These are phyloP conservation scores for Philereme vetulata DNA, from an alignment of 2,888 invertebrate species.

Conservation along the genomic window DNA sequence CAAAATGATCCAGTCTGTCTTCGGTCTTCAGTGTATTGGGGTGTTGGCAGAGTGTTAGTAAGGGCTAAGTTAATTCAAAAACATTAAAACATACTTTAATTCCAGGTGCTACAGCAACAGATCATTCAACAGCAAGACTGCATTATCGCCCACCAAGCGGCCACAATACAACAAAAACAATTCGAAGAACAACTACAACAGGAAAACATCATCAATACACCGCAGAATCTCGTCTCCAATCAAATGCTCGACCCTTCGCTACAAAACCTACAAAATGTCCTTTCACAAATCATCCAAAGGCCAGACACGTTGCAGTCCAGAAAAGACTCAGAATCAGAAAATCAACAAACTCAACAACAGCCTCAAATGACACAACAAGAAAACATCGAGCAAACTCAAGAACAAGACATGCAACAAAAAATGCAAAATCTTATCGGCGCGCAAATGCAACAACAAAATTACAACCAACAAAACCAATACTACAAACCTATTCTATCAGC, in stretches of 20 bases:
- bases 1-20: no score
- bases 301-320: conserved; percentile 71
- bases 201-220: conserved; percentile 64
- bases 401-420: conserved; percentile 51
- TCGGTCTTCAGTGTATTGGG: no score
- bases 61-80: background rate
- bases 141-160: conserved; percentile 76
- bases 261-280: conserved; percentile 76
- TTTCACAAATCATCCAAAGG: conserved; percentile 76
- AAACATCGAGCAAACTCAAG: conserved; percentile 25
- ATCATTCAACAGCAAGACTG: conserved; percentile 79
- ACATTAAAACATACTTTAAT: background rate
- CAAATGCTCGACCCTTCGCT: conserved; percentile 79
- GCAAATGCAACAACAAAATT: conserved; percentile 65
- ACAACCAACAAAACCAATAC: conserved; percentile 64
- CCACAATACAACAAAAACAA: conserved; percentile 77
- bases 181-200: conserved; percentile 70
- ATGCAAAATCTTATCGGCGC: conserved; percentile 64
- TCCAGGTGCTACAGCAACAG: conserved; percentile 76
- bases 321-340: conserved; percentile 73
- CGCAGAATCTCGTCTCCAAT: conserved; percentile 67
- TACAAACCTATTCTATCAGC: conserved; percentile 61
- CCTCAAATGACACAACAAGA: conserved; percentile 46
- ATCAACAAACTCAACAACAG: conserved; percentile 54
- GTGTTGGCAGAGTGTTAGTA: no score